Conservation (phyloP, 2,888 invertebrate species). For the Chloromyia formosa region DNA sequence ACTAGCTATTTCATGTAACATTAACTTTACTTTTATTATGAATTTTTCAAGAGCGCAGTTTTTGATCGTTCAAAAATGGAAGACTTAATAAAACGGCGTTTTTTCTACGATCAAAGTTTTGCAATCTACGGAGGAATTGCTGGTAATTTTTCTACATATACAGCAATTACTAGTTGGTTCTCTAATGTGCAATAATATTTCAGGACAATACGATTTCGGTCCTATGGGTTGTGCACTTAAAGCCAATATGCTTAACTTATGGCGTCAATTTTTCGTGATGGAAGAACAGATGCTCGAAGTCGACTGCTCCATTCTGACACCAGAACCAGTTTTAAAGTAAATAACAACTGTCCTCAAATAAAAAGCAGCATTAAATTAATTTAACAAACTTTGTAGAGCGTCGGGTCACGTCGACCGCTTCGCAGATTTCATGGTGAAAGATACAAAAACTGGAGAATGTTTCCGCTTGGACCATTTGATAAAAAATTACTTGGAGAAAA, state of each 20-base stretch:
- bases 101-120: constrained; percentile 98
- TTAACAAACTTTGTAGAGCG: constrained; percentile 68
- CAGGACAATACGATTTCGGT: constrained; percentile 96
- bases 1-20: too few species aligned
- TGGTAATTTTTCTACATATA: constrained; percentile 60
- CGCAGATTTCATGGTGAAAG: constrained; percentile 99
- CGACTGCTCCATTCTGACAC: constrained; percentile 96
- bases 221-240: constrained; percentile 99
- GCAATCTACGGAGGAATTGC: constrained; percentile 97
- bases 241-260: constrained; percentile 89
- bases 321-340: constrained; percentile 94
- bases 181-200: background rate
- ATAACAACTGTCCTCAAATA: constrained; percentile 57
- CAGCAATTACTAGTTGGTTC: background rate
- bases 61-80: constrained; percentile 96
- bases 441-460: constrained; percentile 94
- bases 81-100: constrained; percentile 93
- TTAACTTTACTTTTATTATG: too few species aligned
- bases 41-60: constrained; percentile 12
- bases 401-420: constrained; percentile 99
- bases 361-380: background rate
- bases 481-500: constrained; percentile 90
- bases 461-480: constrained; percentile 97
- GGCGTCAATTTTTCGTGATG: constrained; percentile 95
- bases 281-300: constrained; percentile 99